Conservation (phyloP, 2,797 vertebrate genomes). For the Premnoplex brunnescens region DNA sequence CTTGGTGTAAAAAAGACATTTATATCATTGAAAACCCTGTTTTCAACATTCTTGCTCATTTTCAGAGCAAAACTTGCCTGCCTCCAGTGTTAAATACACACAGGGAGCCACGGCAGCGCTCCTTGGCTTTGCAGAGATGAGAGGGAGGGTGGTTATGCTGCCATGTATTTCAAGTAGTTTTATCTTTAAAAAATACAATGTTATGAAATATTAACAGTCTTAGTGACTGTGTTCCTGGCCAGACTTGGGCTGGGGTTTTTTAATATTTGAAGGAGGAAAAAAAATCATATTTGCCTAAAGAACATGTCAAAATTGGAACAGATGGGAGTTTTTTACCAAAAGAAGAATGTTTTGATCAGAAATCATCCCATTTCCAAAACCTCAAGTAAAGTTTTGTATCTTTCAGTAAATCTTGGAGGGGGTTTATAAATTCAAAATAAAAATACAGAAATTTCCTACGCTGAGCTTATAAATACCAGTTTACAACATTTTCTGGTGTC, state of each 20-base stretch:
- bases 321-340: slow-evolving; percentile 39
- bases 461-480: slow-evolving; percentile 55
- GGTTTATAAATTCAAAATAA: slow-evolving; percentile 58
- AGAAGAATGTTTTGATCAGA: slow-evolving; percentile 31
- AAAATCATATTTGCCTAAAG: background rate
- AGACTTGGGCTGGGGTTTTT: background rate
- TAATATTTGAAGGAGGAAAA: background rate
- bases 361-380: slow-evolving; percentile 44
- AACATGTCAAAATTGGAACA: slow-evolving; percentile 39
- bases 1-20: background rate
- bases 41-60: background rate
- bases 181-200: background rate
- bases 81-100: background rate
- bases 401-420: slow-evolving; percentile 38
- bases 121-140: background rate
- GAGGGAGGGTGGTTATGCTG: background rate
- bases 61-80: background rate
- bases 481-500: slow-evolving; percentile 41
- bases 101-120: background rate
- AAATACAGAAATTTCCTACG: slow-evolving; percentile 57
- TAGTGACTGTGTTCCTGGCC: background rate
- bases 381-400: slow-evolving; percentile 51
- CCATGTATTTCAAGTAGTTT: background rate
- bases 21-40: background rate
- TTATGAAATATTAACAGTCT: background rate